Percentiles rank a stretch among this genome's conserved stretches.
Evolutionary conservation across 2,888 invertebrate genomes (phyloP).

Genomic region (Rhyacophila evoluta): DNA sequence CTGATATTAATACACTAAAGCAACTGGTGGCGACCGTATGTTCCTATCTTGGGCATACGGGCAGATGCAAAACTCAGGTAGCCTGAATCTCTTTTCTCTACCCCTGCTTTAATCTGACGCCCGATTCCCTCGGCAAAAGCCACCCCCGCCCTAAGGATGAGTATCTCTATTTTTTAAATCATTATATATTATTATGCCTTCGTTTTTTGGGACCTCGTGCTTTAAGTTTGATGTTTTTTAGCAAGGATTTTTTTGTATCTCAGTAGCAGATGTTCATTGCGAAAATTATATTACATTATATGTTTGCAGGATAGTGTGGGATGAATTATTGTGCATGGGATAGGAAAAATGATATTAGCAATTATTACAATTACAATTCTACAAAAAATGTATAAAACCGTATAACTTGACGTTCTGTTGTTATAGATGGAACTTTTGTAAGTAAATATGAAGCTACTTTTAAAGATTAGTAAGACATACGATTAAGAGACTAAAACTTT

Average conservation of each 20-base stretch:
- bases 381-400: no score
- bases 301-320: background rate
- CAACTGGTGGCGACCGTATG: constrained; percentile 38
- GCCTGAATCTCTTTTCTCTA: constrained; percentile 32
- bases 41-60: constrained; percentile 26
- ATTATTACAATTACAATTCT: no score
- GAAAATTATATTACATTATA: background rate
- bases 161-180: constrained; percentile 14
- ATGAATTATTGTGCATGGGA: background rate
- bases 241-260: background rate
- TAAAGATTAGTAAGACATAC: no score
- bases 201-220: constrained; percentile 14
- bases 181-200: background rate
- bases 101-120: background rate
- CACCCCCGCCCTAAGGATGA: background rate
- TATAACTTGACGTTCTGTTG: no score
- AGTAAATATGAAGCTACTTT: no score
- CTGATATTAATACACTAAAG: background rate
- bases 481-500: no score
- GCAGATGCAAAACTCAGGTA: constrained; percentile 47
- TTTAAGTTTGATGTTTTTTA: background rate
- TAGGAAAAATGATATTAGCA: no score
- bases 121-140: background rate
- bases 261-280: background rate
- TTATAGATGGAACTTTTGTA: no score